A percentile compares a stretch with the other conserved stretches of the same genome.
Evolutionary conservation across 92 coral and sea anemone genomes (phyloP).

Genomic region (Virgularia gustaviana): DNA sequence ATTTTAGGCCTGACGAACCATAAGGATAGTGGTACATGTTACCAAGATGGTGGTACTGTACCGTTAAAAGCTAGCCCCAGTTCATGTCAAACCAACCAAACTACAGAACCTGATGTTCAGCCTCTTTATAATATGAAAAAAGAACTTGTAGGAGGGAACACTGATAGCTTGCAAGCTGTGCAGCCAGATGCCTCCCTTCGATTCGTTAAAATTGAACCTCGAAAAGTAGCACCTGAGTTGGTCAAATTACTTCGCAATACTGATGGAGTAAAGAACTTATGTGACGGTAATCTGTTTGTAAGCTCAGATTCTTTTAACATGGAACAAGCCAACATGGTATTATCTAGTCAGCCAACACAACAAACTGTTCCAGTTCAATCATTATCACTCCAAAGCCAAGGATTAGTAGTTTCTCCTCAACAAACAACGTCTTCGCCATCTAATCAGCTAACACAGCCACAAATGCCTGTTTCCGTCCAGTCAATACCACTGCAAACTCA

Average conservation of each 20-base stretch:
- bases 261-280: not conserved
- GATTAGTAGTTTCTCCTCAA: not conserved
- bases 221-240: not conserved
- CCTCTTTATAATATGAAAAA: too few species aligned
- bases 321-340: not conserved
- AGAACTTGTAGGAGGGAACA: not conserved
- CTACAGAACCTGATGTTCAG: too few species aligned
- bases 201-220: conserved; percentile 1
- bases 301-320: not conserved
- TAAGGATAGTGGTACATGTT: not conserved
- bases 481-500: not conserved
- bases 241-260: not conserved
- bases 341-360: not conserved
- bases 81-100: too few species aligned
- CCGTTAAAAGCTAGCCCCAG: too few species aligned
- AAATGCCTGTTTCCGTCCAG: conserved; percentile 2
- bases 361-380: conserved; percentile 6
- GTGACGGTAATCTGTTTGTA: not conserved
- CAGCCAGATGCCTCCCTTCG: not conserved
- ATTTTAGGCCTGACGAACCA: not conserved
- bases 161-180: not conserved
- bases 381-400: not conserved
- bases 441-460: not conserved
- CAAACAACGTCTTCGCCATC: not conserved
- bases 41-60: not conserved